phyloP scores from a whole-genome alignment of 2,888 invertebrate species.

The Tinea semifulvella region DNA sequence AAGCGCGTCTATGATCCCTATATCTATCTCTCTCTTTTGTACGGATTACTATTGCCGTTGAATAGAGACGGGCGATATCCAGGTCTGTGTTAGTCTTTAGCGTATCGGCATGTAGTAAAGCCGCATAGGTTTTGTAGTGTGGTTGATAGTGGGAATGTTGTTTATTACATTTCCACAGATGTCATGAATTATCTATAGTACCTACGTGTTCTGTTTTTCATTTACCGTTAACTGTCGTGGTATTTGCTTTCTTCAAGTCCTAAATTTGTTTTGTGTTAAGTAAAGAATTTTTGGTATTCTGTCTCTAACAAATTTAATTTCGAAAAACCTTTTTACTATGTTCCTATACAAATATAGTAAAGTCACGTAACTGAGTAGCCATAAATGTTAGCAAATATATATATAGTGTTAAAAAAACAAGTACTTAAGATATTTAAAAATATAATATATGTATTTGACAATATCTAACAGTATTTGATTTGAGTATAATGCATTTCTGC shows the following conservation, averaged over 20 bases:
- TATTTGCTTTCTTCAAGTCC: slow-evolving; percentile 1
- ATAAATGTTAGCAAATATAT: too few relatives aligned
- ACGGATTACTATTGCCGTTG: background rate
- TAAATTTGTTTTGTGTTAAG: background rate
- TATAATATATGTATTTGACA: too few relatives aligned
- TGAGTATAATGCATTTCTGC: too few relatives aligned
- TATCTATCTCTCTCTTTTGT: slow-evolving; percentile 32
- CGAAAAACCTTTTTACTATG: too few relatives aligned
- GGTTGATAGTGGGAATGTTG: background rate
- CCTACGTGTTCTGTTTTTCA: background rate
- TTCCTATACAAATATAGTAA: too few relatives aligned
- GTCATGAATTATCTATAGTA: slow-evolving; percentile 5
- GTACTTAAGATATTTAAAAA: too few relatives aligned
- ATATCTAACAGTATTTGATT: too few relatives aligned
- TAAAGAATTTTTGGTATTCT: background rate
- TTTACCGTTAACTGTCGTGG: slow-evolving; percentile 3
- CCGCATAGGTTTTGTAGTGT: background rate
- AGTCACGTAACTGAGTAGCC: too few relatives aligned
- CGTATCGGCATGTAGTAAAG: slow-evolving; percentile 11
- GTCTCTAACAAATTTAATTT: too few relatives aligned
- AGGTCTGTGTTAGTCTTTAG: slow-evolving; percentile 4
- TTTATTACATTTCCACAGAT: slow-evolving; percentile 2
- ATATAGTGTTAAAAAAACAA: too few relatives aligned
- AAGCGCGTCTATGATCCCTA: slow-evolving; percentile 47
- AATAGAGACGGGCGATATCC: background rate